Evolutionary conservation across 2,888 invertebrate genomes (phyloP).

Genomic region (Apocheima hispidaria): DNA sequence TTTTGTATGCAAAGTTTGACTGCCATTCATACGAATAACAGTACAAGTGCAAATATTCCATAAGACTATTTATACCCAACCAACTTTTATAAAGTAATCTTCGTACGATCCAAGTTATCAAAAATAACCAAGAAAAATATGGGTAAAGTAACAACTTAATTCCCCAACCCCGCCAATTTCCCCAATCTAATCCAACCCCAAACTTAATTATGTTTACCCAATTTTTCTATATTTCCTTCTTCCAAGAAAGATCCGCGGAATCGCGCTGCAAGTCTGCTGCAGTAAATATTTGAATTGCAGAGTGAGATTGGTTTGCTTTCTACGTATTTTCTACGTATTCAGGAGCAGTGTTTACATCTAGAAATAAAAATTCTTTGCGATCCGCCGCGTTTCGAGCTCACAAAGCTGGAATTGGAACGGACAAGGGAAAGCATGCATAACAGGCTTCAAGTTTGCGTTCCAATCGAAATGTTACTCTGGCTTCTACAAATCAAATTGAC

Average conservation of each 20-base stretch:
- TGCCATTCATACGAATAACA: neutral
- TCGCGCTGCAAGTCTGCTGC: slow-evolving; percentile 75
- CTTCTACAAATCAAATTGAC: too few relatives aligned
- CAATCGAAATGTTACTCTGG: slow-evolving; percentile 3
- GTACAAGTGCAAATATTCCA: neutral
- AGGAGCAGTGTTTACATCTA: slow-evolving; percentile 70
- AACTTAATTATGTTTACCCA: slow-evolving; percentile 55
- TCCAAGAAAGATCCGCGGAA: slow-evolving; percentile 64
- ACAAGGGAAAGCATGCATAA: slow-evolving; percentile 17
- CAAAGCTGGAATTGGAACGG: slow-evolving; percentile 46
- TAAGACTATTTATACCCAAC: neutral
- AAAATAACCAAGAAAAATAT: slow-evolving; percentile 21
- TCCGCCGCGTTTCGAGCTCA: slow-evolving; percentile 44
- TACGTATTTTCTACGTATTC: slow-evolving; percentile 75
- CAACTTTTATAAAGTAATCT: slow-evolving; percentile 2
- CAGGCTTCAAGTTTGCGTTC: neutral
- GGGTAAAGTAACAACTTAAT: slow-evolving; percentile 23
- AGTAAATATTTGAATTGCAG: slow-evolving; percentile 83
- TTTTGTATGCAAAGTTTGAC: too few relatives aligned
- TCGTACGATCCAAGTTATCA: neutral
- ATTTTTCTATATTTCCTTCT: slow-evolving; percentile 54
- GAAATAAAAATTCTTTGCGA: slow-evolving; percentile 72
- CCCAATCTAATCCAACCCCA: slow-evolving; percentile 29
- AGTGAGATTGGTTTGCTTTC: slow-evolving; percentile 82
- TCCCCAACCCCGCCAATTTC: slow-evolving; percentile 25